These are phyloP conservation scores for Ochropleura plecta DNA, from an alignment of 2,888 invertebrate species.

Conservation along the genomic window DNA sequence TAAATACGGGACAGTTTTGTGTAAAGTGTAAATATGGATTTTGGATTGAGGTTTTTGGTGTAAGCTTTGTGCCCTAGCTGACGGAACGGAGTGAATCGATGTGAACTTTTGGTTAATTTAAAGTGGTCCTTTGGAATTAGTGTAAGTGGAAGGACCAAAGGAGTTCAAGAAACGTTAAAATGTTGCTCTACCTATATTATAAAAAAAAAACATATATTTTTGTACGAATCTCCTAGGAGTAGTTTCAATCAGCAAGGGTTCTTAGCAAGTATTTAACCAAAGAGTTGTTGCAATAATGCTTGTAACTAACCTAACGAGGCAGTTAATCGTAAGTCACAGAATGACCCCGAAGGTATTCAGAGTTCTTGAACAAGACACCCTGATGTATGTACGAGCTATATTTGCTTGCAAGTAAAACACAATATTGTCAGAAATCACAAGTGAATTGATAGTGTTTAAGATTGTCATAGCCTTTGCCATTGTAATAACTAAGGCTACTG, in stretches of 20 bases:
- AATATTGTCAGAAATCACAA: conserved; percentile 41
- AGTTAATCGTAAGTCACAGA: conserved; percentile 54
- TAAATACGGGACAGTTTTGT: conserved; percentile 77
- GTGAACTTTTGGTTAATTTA: conserved; percentile 1
- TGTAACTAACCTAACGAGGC: conserved; percentile 69
- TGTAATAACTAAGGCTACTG: conserved; percentile 31
- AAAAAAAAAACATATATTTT: conserved; percentile 14
- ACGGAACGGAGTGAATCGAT: conserved; percentile 25
- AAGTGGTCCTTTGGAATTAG: not conserved
- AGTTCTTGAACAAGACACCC: conserved; percentile 4
- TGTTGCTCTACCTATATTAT: too few species aligned
- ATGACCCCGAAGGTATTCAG: conserved; percentile 37
- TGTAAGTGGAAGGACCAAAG: not conserved
- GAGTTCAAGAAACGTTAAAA: not conserved
- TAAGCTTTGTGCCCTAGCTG: conserved; percentile 66
- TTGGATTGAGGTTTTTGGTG: conserved; percentile 71
- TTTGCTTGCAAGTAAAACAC: conserved; percentile 21
- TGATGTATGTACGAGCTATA: conserved; percentile 6
- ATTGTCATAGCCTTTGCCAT: conserved; percentile 56
- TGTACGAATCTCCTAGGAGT: conserved; percentile 21
- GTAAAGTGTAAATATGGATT: conserved; percentile 81
- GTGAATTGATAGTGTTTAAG: conserved; percentile 46
- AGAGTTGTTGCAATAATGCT: conserved; percentile 79
- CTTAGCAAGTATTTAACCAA: conserved; percentile 83
- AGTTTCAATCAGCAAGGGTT: conserved; percentile 51